Percentiles rank a stretch among this genome's conserved stretches.
phyloP scores from a whole-genome alignment of 2,797 vertebrate genomes.

The Rhynchotus rufescens region DNA sequence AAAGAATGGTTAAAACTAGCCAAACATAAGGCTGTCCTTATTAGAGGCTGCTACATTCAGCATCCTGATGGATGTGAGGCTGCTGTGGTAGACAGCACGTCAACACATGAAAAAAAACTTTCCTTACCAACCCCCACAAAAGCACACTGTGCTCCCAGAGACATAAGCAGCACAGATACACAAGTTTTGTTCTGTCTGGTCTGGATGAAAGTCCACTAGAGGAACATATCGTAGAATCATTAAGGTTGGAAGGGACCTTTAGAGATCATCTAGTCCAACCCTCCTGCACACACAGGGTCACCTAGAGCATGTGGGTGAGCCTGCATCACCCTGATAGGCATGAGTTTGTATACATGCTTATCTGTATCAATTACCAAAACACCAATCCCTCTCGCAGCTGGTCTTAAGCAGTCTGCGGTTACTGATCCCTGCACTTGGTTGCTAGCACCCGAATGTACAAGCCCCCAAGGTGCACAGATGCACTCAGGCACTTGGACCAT shows the following conservation, averaged over 20 bases:
- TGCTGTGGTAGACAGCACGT: background rate
- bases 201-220: background rate
- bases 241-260: too few species aligned
- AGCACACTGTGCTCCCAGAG: background rate
- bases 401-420: background rate
- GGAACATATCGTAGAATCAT: background rate
- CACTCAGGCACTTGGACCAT: fast-evolving
- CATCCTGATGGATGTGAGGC: background rate
- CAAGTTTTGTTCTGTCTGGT: background rate
- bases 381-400: background rate
- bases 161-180: background rate
- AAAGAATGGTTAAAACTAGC: background rate
- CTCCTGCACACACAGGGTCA: too few species aligned
- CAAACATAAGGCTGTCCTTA: background rate
- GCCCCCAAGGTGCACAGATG: fast-evolving
- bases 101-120: background rate
- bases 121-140: background rate
- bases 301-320: too few species aligned
- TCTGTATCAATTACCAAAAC: background rate
- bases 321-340: background rate
- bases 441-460: background rate
- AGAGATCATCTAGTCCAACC: too few species aligned
- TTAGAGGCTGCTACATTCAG: background rate
- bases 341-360: background rate
- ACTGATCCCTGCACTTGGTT: background rate